phyloP scores from a whole-genome alignment of 2,888 invertebrate species.

The Leuctra nigra region DNA sequence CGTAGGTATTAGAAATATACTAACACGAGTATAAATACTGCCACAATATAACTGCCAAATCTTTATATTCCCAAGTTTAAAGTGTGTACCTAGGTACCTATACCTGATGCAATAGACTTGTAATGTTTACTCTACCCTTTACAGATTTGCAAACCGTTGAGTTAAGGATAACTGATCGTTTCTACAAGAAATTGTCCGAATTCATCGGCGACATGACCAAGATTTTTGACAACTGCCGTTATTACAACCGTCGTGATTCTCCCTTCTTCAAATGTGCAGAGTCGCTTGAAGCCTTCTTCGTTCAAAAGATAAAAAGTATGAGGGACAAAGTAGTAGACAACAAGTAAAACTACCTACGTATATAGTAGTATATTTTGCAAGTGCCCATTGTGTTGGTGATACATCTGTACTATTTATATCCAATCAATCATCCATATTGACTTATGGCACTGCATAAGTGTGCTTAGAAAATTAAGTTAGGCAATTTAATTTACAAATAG shows the following conservation, averaged over 20 bases:
- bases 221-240: slow-evolving; percentile 98
- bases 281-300: slow-evolving; percentile 90
- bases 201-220: slow-evolving; percentile 97
- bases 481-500: too few relatives aligned
- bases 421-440: too few relatives aligned
- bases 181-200: slow-evolving; percentile 83
- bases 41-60: too few relatives aligned
- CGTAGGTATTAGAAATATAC: too few relatives aligned
- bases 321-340: slow-evolving; percentile 48
- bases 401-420: too few relatives aligned
- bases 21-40: too few relatives aligned
- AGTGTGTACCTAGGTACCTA: background rate
- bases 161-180: slow-evolving; percentile 71
- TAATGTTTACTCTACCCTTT: slow-evolving; percentile 18
- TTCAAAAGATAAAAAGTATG: slow-evolving; percentile 84
- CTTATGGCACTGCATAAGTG: too few relatives aligned
- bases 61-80: too few relatives aligned
- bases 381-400: too few relatives aligned
- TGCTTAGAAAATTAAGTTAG: too few relatives aligned
- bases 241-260: slow-evolving; percentile 93
- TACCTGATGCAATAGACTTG: slow-evolving; percentile 8
- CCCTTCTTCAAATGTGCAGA: slow-evolving; percentile 96
- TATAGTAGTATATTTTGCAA: too few relatives aligned
- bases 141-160: slow-evolving; percentile 92
- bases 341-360: slow-evolving; percentile 14